Percentiles rank a stretch among this genome's conserved stretches.
Evolutionary conservation across 1,140 invertebrate genomes (phyloP).

Genomic region (Drosophila murphyi): DNA sequence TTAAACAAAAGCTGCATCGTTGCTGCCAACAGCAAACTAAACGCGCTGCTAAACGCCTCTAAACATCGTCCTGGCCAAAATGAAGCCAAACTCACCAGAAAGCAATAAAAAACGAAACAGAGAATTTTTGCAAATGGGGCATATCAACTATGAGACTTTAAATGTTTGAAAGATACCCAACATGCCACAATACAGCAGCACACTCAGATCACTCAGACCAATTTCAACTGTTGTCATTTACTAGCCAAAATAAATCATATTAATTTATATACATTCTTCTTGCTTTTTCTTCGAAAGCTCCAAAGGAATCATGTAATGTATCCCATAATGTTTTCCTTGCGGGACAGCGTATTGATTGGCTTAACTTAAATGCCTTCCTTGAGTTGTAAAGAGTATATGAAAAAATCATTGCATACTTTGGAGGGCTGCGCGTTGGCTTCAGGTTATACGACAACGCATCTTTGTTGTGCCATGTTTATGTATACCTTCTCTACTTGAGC

Average conservation of each 20-base stretch:
- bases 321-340: too few relatives aligned
- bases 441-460: slow-evolving; percentile 53
- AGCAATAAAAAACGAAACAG: slow-evolving; percentile 10
- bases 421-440: slow-evolving; percentile 14
- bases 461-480: slow-evolving; percentile 50
- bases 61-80: slow-evolving; percentile 31
- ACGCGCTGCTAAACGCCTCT: slow-evolving; percentile 42
- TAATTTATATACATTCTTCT: too few relatives aligned
- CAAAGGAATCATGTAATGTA: too few relatives aligned
- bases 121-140: neutral
- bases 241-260: too few relatives aligned
- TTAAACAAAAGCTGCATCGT: slow-evolving; percentile 61
- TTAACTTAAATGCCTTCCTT: neutral
- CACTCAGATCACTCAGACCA: too few relatives aligned
- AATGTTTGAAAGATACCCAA: too few relatives aligned
- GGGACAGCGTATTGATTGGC: neutral
- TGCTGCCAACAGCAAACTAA: slow-evolving; percentile 38
- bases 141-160: neutral
- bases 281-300: too few relatives aligned
- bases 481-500: neutral
- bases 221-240: too few relatives aligned
- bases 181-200: too few relatives aligned
- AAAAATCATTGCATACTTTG: slow-evolving; percentile 49
- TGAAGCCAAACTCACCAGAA: slow-evolving; percentile 11
- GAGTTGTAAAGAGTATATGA: neutral